Evolutionary conservation across 1,140 invertebrate genomes (phyloP).

Genomic region (Hestina assimilis): DNA sequence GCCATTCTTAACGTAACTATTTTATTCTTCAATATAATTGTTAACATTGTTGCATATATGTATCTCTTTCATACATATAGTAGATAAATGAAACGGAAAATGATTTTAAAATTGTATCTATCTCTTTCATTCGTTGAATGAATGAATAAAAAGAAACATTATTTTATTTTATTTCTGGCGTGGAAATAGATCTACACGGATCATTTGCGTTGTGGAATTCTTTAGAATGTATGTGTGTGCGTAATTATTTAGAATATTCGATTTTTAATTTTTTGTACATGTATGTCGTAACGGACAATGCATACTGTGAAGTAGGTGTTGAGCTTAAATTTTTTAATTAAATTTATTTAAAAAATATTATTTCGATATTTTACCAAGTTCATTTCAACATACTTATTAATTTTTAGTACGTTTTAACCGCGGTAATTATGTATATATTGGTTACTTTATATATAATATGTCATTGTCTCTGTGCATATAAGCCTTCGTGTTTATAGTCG

Average conservation of each 20-base stretch:
- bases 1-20: too few species aligned
- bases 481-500: too few species aligned
- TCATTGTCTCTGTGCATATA: too few species aligned
- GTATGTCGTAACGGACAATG: background rate
- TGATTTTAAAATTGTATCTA: background rate
- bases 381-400: too few species aligned
- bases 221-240: conserved; percentile 8
- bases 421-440: too few species aligned
- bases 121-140: background rate
- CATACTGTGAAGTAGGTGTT: background rate
- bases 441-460: too few species aligned
- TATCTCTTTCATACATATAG: background rate
- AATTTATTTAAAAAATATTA: background rate
- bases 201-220: conserved; percentile 30
- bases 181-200: conserved; percentile 17
- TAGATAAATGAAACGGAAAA: background rate
- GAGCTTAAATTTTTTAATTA: background rate
- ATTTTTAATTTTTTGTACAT: background rate
- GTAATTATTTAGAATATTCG: conserved; percentile 3
- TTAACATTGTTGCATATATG: background rate
- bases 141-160: too few species aligned
- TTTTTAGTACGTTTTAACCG: too few species aligned
- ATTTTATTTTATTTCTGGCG: background rate
- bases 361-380: too few species aligned
- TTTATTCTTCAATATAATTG: background rate